phyloP scores from a whole-genome alignment of 2,888 invertebrate species.

The Torymus texanus region DNA sequence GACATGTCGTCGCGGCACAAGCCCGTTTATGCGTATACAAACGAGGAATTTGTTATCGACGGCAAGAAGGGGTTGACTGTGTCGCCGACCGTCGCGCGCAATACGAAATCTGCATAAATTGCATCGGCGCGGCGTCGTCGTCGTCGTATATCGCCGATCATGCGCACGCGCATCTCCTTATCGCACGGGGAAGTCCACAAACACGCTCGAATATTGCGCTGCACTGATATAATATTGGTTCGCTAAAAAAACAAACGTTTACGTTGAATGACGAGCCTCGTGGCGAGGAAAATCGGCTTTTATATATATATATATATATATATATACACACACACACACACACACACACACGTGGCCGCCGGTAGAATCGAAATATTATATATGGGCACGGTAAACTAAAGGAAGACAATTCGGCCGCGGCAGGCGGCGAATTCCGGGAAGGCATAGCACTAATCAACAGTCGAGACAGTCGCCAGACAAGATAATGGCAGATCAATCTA shows the following conservation, averaged over 20 bases:
- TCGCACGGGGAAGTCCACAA: no score
- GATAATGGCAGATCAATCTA: conserved; percentile 74
- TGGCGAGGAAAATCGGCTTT: no score
- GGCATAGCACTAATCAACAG: conserved; percentile 69
- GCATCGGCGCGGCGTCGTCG: no score
- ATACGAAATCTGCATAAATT: conserved; percentile 9
- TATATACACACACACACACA: no score
- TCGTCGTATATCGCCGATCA: no score
- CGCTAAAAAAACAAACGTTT: no score
- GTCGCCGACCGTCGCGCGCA: neutral
- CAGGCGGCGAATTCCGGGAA: conserved; percentile 67
- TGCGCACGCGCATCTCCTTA: no score
- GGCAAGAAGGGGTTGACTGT: conserved; percentile 25
- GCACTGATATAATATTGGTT: no score
- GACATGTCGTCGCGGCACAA: neutral
- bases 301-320: no score
- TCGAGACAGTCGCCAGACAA: conserved; percentile 74
- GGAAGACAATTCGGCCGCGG: conserved; percentile 13
- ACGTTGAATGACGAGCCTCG: no score
- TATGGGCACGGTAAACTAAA: conserved; percentile 2
- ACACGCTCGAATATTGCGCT: no score
- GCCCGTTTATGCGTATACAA: neutral
- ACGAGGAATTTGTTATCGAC: conserved; percentile 23
- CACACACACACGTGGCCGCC: no score
- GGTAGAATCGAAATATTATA: neutral